phyloP scores from a whole-genome alignment of 2,113 vertebrate species.

The Macrotis lagotis region DNA sequence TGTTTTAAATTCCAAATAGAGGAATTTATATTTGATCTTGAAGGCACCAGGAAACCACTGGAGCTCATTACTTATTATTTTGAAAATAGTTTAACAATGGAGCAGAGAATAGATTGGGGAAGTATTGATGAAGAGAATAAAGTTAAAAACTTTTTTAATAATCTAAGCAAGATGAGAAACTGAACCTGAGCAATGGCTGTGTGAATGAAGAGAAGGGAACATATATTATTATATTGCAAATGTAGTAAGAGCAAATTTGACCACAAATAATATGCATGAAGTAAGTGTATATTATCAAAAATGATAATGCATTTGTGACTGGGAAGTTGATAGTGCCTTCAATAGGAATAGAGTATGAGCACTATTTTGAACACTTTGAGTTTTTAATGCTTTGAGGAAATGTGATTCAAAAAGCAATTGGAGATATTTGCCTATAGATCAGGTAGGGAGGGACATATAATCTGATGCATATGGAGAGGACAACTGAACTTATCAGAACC shows the following conservation, averaged over 20 bases:
- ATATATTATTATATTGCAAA: neutral
- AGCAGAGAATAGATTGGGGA: neutral
- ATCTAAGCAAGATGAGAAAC: neutral
- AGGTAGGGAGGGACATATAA: too few species aligned
- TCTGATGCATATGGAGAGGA: too few species aligned
- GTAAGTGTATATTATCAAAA: neutral
- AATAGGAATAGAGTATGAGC: neutral
- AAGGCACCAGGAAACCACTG: too few species aligned
- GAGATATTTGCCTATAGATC: too few species aligned
- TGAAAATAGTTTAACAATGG: neutral
- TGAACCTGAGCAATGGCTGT: neutral
- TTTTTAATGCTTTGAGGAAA: neutral
- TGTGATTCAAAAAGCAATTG: neutral
- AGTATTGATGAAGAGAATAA: neutral
- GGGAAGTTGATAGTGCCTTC: too few species aligned
- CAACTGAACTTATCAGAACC: too few species aligned
- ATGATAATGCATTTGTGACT: neutral
- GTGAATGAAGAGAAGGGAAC: neutral
- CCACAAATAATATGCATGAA: neutral
- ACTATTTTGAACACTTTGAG: neutral
- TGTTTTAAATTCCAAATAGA: too few species aligned
- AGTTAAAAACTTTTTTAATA: neutral
- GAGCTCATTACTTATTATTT: neutral
- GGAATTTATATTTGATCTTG: too few species aligned
- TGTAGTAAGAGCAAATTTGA: neutral